Evolutionary conservation across 2,888 invertebrate genomes (phyloP).

Genomic region (Prostheceraeus crozeri): DNA sequence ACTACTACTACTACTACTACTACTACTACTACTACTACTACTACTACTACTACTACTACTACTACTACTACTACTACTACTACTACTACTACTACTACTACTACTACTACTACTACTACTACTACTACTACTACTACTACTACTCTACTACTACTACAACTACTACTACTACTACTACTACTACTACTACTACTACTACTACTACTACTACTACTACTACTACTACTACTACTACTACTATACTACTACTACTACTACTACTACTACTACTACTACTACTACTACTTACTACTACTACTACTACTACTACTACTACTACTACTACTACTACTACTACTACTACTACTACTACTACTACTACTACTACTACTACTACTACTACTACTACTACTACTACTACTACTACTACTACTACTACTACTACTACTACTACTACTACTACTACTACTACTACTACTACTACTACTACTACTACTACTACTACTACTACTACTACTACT

Average conservation of each 20-base stretch:
- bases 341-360: slow-evolving; percentile 30
- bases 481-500: slow-evolving; percentile 4
- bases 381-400: slow-evolving; percentile 31
- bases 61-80: slow-evolving; percentile 29
- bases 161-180: slow-evolving; percentile 29
- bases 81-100: slow-evolving; percentile 29
- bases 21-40: slow-evolving; percentile 29
- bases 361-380: slow-evolving; percentile 27
- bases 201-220: slow-evolving; percentile 29
- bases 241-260: no score
- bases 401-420: slow-evolving; percentile 30
- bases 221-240: no score
- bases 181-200: slow-evolving; percentile 29
- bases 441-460: slow-evolving; percentile 12
- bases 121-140: slow-evolving; percentile 29
- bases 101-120: slow-evolving; percentile 29
- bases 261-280: no score
- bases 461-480: not conserved
- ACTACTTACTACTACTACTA: no score
- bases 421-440: slow-evolving; percentile 22
- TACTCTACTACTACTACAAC: no score
- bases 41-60: slow-evolving; percentile 29
- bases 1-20: slow-evolving; percentile 29
- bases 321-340: slow-evolving; percentile 30
- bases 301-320: slow-evolving; percentile 31